Evolutionary conservation across 92 coral and sea anemone species (phyloP).

Genomic region (Phymanthus crucifer): DNA sequence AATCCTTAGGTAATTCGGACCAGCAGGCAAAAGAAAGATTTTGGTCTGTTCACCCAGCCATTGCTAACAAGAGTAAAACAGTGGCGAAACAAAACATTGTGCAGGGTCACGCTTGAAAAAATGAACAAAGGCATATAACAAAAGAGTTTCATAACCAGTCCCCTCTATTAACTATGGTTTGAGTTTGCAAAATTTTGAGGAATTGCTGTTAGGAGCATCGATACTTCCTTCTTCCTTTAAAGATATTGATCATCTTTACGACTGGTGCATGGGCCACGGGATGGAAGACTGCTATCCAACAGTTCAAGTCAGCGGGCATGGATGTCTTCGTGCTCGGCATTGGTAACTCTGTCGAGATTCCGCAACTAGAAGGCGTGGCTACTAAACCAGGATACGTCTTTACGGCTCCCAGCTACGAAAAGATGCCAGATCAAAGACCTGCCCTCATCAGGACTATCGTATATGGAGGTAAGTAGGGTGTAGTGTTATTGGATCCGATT

Average conservation of each 20-base stretch:
- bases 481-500: too few relatives aligned
- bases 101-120: too few relatives aligned
- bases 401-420: conserved; percentile 21
- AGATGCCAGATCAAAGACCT: conserved; percentile 22
- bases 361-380: conserved; percentile 28
- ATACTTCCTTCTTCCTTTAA: not conserved
- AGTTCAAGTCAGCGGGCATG: not conserved
- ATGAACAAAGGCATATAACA: too few relatives aligned
- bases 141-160: too few relatives aligned
- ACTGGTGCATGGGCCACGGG: conserved; percentile 40
- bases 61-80: too few relatives aligned
- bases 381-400: conserved; percentile 34
- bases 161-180: too few relatives aligned
- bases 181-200: not conserved
- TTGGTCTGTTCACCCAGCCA: too few relatives aligned
- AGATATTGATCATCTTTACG: conserved; percentile 32
- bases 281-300: conserved; percentile 26
- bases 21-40: too few relatives aligned
- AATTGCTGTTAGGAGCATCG: too few relatives aligned
- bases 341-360: conserved; percentile 7
- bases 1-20: too few relatives aligned
- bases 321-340: conserved; percentile 36
- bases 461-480: conserved; percentile 76
- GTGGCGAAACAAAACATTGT: too few relatives aligned
- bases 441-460: conserved; percentile 51